Conservation (phyloP, 2,113 vertebrate genomes). For the Tetraodon nigroviridis region DNA sequence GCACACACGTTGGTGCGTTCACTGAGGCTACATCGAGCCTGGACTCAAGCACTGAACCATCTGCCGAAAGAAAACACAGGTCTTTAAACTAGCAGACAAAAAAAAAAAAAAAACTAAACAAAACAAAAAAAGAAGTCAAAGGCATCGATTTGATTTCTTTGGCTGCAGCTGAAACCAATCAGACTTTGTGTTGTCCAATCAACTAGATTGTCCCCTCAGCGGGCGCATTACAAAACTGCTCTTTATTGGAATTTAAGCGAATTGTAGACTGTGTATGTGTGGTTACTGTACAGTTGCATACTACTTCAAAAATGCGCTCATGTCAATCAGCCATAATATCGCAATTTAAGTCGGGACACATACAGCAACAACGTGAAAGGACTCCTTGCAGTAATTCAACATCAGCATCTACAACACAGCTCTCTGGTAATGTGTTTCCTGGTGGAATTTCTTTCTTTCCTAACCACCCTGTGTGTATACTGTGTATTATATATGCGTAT, state of each 20-base stretch:
- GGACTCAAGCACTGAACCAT: constrained; percentile 32
- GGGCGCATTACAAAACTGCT: constrained; percentile 38
- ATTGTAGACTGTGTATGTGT: constrained; percentile 25
- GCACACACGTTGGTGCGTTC: constrained; percentile 15
- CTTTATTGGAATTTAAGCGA: constrained; percentile 17
- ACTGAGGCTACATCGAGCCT: constrained; percentile 27
- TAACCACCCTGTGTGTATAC: constrained; percentile 58
- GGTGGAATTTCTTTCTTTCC: constrained; percentile 50
- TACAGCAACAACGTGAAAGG: constrained; percentile 40
- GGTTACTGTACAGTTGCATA: constrained; percentile 33
- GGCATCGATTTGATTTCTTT: constrained; percentile 35
- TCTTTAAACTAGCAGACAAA: constrained; percentile 41
- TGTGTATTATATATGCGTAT: constrained; percentile 50
- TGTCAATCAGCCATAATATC: constrained; percentile 44
- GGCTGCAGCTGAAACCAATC: constrained; percentile 46
- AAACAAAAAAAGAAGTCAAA: constrained; percentile 16
- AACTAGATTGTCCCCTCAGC: constrained; percentile 26
- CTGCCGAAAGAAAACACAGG: constrained; percentile 37
- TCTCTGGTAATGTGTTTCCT: constrained; percentile 37
- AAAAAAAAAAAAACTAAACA: constrained; percentile 7
- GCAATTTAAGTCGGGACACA: constrained; percentile 15
- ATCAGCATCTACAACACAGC: constrained; percentile 42
- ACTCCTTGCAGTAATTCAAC: constrained; percentile 35
- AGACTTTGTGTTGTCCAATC: constrained; percentile 47
- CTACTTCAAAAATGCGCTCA: constrained; percentile 27